Conservation (phyloP, 2,797 vertebrate species). For the Petrocephalus schoutedeni region DNA sequence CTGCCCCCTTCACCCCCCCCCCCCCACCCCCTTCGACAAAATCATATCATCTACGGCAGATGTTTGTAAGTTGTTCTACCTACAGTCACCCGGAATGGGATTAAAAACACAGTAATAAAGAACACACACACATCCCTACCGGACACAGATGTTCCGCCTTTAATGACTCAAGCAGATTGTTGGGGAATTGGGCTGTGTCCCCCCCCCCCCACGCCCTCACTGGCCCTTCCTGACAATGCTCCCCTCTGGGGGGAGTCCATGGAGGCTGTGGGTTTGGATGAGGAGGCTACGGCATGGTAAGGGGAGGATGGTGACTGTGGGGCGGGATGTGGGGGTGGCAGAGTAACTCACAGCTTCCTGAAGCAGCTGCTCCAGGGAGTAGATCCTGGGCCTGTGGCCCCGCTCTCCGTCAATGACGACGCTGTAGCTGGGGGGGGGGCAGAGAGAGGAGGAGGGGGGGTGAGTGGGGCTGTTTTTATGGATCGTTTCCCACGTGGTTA, state of each 20-base stretch:
- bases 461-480: not conserved
- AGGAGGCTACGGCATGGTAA: not conserved
- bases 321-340: not conserved
- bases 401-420: slow-evolving; percentile 90
- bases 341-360: slow-evolving; percentile 82
- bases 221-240: not conserved
- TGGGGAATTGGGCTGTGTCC: not conserved
- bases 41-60: slow-evolving; percentile 18
- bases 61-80: slow-evolving; percentile 19
- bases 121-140: slow-evolving; percentile 11
- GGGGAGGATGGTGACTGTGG: not conserved
- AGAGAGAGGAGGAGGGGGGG: not conserved
- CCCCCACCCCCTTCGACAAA: not conserved
- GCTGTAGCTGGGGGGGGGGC: slow-evolving; percentile 71
- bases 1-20: not conserved
- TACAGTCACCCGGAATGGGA: slow-evolving; percentile 19
- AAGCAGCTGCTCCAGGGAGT: slow-evolving; percentile 89
- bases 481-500: slow-evolving; percentile 1
- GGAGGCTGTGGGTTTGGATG: not conserved
- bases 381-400: slow-evolving; percentile 85
- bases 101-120: slow-evolving; percentile 17
- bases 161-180: slow-evolving; percentile 33
- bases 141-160: slow-evolving; percentile 35
- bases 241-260: not conserved
- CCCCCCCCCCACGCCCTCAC: not conserved